phyloP scores from a whole-genome alignment of 2,113 vertebrate genomes.

The Pterocles burchelli region DNA sequence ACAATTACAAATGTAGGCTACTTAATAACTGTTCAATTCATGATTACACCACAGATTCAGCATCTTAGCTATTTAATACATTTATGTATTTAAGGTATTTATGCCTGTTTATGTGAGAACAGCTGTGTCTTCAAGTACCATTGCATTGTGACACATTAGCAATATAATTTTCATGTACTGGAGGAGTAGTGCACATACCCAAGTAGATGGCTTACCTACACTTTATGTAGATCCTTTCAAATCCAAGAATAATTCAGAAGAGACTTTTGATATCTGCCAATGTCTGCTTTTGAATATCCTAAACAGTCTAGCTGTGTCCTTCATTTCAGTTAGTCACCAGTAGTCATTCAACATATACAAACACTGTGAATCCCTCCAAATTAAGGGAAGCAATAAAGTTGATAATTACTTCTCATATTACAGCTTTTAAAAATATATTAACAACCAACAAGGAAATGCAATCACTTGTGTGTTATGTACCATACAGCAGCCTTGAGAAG shows the following conservation, averaged over 20 bases:
- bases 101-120: neutral
- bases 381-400: neutral
- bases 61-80: neutral
- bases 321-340: neutral
- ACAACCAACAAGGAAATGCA: neutral
- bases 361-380: neutral
- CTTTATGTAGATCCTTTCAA: neutral
- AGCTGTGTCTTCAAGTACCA: neutral
- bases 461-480: neutral
- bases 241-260: neutral
- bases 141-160: neutral
- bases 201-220: neutral
- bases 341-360: neutral
- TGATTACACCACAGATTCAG: neutral
- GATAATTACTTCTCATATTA: neutral
- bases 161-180: neutral
- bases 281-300: neutral
- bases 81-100: neutral
- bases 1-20: neutral
- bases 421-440: neutral
- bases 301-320: neutral
- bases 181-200: neutral
- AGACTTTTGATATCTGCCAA: neutral
- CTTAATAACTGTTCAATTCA: neutral
- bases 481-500: neutral